Evolutionary conservation across 2,113 vertebrate species (phyloP), one percentile per base, ranked within the genome.

Genomic region (Uria lomvia): DNA sequence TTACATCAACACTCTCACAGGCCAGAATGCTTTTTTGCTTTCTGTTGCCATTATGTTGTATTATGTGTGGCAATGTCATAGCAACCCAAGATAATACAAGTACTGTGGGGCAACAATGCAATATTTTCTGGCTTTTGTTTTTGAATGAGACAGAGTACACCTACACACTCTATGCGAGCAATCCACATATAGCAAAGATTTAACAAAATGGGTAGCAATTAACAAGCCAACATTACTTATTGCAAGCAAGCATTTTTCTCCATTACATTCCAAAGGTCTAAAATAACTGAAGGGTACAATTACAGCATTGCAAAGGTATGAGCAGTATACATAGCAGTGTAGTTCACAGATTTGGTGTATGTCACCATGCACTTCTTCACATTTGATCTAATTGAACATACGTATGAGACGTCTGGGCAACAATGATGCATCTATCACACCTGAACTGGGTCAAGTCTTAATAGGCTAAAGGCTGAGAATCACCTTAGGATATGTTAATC

Each of bases 21-120:
- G 53, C 66, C 92, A 93, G 84, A 93, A 91, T 62, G 58, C 16
- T 86, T 92, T 90, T 91, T 92, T 55, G 38, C 94, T 90, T 91
- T 81, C 77, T 78, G 16, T 65, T 96, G 92, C 81, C 87, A 82
- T 97, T 93, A 90, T 73, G 22, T 79, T 90, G 53, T 49, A 78
- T 82, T 91, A 81, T 67, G 77, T 95, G 90, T 89, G 73, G 62
- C 81, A 93, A 94, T 94, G 74, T 90, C 93, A 93, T 94, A 91
- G 90, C 87, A 97, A 88, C 71, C 49, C 81, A 82, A 94, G 87
- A 96, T 82, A 94, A 86, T 68, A 82, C 66, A 91, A 92, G 70
- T 76, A 88, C 58, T 59, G 45, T 73, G 91, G 58, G 60, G 62
- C 81, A 96, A 79, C 70, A 91, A n/a, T 45, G 58, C 34, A 93